Percentiles rank a stretch among this genome's conserved stretches.
Conservation (phyloP, 2,113 vertebrate genomes). For the Megaceryle maxima region DNA sequence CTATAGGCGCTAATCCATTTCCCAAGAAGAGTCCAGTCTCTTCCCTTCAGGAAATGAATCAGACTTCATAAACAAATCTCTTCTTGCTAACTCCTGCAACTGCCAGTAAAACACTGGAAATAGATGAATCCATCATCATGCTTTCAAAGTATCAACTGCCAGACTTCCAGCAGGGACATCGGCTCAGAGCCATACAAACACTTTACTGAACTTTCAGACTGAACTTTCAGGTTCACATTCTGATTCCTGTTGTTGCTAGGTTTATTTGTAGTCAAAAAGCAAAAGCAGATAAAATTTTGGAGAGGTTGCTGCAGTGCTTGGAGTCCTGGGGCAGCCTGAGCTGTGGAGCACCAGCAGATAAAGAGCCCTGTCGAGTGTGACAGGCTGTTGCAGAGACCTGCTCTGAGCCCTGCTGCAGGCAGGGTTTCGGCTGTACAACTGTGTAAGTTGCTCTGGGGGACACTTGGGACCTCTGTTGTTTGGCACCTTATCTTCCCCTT, state of each 20-base stretch:
- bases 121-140: neutral
- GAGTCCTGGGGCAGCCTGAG: neutral
- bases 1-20: neutral
- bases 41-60: constrained; percentile 10
- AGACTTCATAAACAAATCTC: constrained; percentile 7
- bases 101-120: neutral
- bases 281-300: neutral
- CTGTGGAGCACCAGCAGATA: neutral
- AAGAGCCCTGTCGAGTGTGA: neutral
- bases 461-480: neutral
- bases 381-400: neutral
- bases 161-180: neutral
- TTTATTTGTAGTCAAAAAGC: neutral
- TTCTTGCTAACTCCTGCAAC: neutral
- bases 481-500: neutral
- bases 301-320: neutral
- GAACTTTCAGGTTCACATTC: neutral
- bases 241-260: neutral
- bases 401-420: neutral
- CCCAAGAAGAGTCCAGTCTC: neutral
- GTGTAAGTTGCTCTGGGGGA: fast-evolving
- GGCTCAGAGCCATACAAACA: neutral
- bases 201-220: neutral
- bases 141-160: neutral
- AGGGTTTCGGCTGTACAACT: neutral